Evolutionary conservation across 2,888 invertebrate genomes (phyloP), one percentile per base, ranked within the genome.

Genomic region (Scrobipalpa costella): DNA sequence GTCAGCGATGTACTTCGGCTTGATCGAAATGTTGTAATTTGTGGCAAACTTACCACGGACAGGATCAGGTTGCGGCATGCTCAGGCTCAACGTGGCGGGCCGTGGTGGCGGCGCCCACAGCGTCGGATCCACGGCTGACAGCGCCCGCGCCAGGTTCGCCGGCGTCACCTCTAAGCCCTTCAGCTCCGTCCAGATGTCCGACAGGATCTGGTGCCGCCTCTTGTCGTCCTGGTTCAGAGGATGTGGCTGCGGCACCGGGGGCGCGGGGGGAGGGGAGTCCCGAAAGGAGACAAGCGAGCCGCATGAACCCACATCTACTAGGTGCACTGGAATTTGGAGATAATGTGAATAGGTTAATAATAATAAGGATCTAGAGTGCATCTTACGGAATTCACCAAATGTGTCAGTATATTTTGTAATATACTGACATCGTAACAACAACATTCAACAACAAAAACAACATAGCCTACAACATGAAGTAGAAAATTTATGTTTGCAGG

Each of bases 41-140:
- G 21, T 33, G n/a, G 17, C 7, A 17, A 17, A 47, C 69, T 74
- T 70, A 88, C 89, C 90, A 71, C 81, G 75, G 57, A 78, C 79
- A 17, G 84, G 72, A 60, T 85, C 83, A 9, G 94, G 90, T 64
- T 93, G 93, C 36, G 94, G 93, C 80, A 94, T 88, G 75, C 94
- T 94, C 69, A 95, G 92, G 83, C 95, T 94, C 63, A 95, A 92
- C 0, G 95, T 95, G 36, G 94, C 93, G 0, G 95, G 95, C 59
- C 95, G 90, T 52, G 94, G 88, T 0, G 95, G 93, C 6, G 95
- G 92, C 50, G 94, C 93, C 94, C 95, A 95, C 68, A 94, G 80
- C 57, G 94, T 90, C 0, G 94, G 93, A 77, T 95, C 95, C 59
- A 95, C 93, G 0, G 92, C 92, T 15, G 94, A 93, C 59, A 95